These are phyloP conservation scores for Blennius ocellaris DNA, from an alignment of 2,113 vertebrate genomes.

Conservation along the genomic window DNA sequence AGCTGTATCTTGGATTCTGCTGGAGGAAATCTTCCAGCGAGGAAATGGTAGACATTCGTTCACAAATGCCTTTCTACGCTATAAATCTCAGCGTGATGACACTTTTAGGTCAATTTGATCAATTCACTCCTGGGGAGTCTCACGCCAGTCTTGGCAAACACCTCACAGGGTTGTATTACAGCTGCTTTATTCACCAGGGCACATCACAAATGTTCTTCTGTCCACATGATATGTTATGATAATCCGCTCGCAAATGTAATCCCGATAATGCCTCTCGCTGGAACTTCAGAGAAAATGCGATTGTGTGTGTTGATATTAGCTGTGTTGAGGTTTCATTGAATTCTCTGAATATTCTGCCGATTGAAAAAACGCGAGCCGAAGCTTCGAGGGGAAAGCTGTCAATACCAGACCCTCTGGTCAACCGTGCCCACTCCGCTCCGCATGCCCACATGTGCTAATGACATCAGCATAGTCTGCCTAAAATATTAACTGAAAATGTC, in stretches of 20 bases:
- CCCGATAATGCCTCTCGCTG: constrained; percentile 32
- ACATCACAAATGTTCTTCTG: constrained; percentile 23
- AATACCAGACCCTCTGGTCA: constrained; percentile 17
- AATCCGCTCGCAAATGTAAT: constrained; percentile 35
- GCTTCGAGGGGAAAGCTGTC: constrained; percentile 60
- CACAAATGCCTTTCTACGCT: constrained; percentile 16
- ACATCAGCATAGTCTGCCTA: constrained; percentile 33
- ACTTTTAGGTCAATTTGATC: constrained; percentile 58
- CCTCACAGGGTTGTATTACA: constrained; percentile 34
- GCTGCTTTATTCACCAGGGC: constrained; percentile 21
- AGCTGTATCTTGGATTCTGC: neutral
- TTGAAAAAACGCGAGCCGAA: constrained; percentile 15
- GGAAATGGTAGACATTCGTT: neutral
- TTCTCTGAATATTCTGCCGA: constrained; percentile 4
- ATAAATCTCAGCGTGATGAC: constrained; percentile 19
- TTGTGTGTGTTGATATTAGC: constrained; percentile 15
- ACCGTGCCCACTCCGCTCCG: constrained; percentile 8
- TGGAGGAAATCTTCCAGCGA: neutral
- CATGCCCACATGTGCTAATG: constrained; percentile 34
- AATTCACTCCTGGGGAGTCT: constrained; percentile 32
- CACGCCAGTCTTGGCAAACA: constrained; percentile 46
- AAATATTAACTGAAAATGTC: constrained; percentile 34
- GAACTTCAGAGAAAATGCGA: constrained; percentile 4
- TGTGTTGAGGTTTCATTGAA: constrained; percentile 5
- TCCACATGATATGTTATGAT: constrained; percentile 52